Base-by-base conservation (phyloP, 2,113 vertebrate genomes). In the Calonectris borealis region DNA sequence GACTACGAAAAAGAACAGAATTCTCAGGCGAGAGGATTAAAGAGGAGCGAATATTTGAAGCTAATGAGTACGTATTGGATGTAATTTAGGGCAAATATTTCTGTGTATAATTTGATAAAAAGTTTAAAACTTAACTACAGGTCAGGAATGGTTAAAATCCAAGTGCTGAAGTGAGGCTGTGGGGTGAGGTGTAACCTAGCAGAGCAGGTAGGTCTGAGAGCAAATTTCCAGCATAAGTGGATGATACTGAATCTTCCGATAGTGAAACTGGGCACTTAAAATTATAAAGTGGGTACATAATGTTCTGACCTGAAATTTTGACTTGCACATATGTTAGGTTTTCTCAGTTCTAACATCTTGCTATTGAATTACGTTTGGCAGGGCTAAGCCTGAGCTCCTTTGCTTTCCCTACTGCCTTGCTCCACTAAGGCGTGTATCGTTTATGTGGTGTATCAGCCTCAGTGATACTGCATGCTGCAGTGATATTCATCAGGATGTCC, bases 1-100 rank as follows among this genome's bases (percentile, higher is more conserved):
- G 98, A 42, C 98, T 99, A 46, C 94, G 99, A 31, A 99, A 99
- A 84, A 98, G 99, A 86, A 99, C 97, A 0, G 99, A 99, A 85
- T 99, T 99, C 90, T 98, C 99, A 0, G 99, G 98, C 8, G 99
- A 99, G 48, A 98, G 97, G 49, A 93, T 88, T 4, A 98, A 98
- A 24, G 98, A 99, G 51, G 96, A 97, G 85, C 98, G 98, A 83
- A 97, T 99, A 73, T 99, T 99, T 36, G 98, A 99, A 83, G 98
- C 99, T 69, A 99, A 99, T 2, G 99, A 99, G 99, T 99, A 98
- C 1, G 98, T 98, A 54, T 22, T 78, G 40, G 46, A 0, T 20
- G 4, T 1, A 6, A 27, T 21, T 18, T 32, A 27, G 32, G 57
- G 52, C 8, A 18, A 38, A 7, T 16, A 1, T 31, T 57, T 24